Percentiles rank a stretch among this genome's conserved stretches.
Evolutionary conservation across 2,113 vertebrate species (phyloP).

Genomic region (Nerophis ophidion): DNA sequence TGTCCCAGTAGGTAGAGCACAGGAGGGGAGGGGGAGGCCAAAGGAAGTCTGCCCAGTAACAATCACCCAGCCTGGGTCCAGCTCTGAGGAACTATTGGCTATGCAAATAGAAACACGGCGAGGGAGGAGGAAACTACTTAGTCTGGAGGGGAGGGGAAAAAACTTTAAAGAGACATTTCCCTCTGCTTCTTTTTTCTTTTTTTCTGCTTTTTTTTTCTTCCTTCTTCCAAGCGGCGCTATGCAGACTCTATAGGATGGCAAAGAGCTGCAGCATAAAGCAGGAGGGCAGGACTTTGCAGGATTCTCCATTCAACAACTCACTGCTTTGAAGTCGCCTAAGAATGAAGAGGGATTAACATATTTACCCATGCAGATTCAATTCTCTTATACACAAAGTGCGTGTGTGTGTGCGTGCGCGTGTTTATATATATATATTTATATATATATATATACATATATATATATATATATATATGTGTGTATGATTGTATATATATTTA

Average conservation of each 20-base stretch:
- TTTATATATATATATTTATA: slow-evolving; percentile 41
- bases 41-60: slow-evolving; percentile 92
- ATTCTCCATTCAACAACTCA: slow-evolving; percentile 48
- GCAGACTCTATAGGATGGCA: slow-evolving; percentile 40
- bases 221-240: slow-evolving; percentile 38
- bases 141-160: slow-evolving; percentile 43
- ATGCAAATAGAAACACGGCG: slow-evolving; percentile 79
- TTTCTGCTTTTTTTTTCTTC: no score
- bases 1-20: not conserved
- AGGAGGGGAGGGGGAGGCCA: not conserved
- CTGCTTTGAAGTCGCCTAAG: slow-evolving; percentile 57
- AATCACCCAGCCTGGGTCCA: slow-evolving; percentile 78
- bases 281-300: slow-evolving; percentile 45
- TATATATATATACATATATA: not conserved
- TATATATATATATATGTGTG: no score
- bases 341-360: slow-evolving; percentile 57
- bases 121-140: slow-evolving; percentile 80
- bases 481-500: no score
- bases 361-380: slow-evolving; percentile 63
- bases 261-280: slow-evolving; percentile 46
- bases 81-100: slow-evolving; percentile 89
- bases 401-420: slow-evolving; percentile 33
- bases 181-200: slow-evolving; percentile 22
- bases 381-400: slow-evolving; percentile 48
- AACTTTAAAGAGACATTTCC: slow-evolving; percentile 76